These are phyloP conservation scores for Heterodera schachtii DNA, from an alignment of 1,140 invertebrate species.

Conservation along the genomic window DNA sequence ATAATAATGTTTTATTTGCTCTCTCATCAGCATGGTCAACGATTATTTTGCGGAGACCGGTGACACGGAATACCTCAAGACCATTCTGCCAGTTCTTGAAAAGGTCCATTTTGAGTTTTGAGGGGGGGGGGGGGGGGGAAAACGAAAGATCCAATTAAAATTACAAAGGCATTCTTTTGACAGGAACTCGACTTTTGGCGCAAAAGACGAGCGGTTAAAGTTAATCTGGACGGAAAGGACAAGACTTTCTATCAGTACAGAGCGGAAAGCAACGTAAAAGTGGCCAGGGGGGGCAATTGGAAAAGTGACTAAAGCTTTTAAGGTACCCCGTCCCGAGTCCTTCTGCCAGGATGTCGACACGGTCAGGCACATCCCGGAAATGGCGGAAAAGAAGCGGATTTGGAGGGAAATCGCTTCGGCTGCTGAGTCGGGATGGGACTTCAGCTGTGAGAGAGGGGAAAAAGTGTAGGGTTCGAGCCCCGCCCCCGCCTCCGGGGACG, in stretches of 20 bases:
- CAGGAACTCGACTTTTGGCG: conserved; percentile 69
- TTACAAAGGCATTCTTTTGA: too few relatives aligned
- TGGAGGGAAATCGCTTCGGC: conserved; percentile 64
- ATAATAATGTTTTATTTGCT: too few relatives aligned
- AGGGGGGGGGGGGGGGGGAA: too few relatives aligned
- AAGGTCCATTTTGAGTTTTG: conserved; percentile 42
- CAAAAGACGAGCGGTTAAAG: conserved; percentile 67
- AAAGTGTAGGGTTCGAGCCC: too few relatives aligned
- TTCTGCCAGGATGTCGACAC: conserved; percentile 51
- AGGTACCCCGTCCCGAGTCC: conserved; percentile 68
- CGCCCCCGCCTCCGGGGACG: too few relatives aligned
- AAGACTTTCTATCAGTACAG: conserved; percentile 58
- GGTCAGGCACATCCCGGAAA: conserved; percentile 24
- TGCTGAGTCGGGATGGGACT: conserved; percentile 68
- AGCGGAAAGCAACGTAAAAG: conserved; percentile 67
- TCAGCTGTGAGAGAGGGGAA: conserved; percentile 67
- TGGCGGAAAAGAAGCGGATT: conserved; percentile 32
- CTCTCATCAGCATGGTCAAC: conserved; percentile 75
- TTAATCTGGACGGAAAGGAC: conserved; percentile 23
- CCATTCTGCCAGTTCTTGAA: conserved; percentile 54
- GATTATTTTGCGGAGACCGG: conserved; percentile 75
- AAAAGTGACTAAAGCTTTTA: too few relatives aligned
- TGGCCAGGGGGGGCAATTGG: too few relatives aligned
- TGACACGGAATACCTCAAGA: conserved; percentile 73
- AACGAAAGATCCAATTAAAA: too few relatives aligned